Percentiles rank a stretch among this genome's conserved stretches.
Conservation (phyloP, 1,140 invertebrate genomes). For the Drosophila ohnishii region DNA sequence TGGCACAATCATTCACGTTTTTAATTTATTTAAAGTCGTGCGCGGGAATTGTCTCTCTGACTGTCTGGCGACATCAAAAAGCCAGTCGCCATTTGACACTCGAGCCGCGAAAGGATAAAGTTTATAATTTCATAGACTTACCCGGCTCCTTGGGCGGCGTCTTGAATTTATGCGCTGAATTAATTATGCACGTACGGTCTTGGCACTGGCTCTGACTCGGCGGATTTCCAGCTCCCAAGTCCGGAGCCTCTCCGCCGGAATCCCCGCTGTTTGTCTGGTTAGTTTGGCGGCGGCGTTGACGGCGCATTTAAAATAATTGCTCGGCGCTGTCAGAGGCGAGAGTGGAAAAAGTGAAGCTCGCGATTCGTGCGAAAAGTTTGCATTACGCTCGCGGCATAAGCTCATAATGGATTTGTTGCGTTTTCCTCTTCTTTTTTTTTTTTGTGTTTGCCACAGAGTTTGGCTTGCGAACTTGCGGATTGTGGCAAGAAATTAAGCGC, state of each 20-base stretch:
- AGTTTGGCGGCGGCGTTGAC: constrained; percentile 66
- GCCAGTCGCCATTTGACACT: constrained; percentile 57
- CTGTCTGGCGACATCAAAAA: constrained; percentile 55
- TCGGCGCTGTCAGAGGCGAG: constrained; percentile 45
- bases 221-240: constrained; percentile 4
- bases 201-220: constrained; percentile 2
- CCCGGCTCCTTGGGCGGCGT: constrained; percentile 50
- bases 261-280: constrained; percentile 69
- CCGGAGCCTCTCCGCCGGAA: constrained; percentile 12
- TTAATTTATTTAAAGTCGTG: constrained; percentile 73
- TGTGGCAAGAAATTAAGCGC: constrained; percentile 40
- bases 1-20: constrained; percentile 35
- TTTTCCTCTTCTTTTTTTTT: constrained; percentile 19
- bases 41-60: constrained; percentile 29
- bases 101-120: constrained; percentile 65
- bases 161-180: constrained; percentile 80
- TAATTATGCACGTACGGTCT: constrained; percentile 78
- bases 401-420: constrained; percentile 75
- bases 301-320: constrained; percentile 80
- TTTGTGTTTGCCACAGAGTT: constrained; percentile 28
- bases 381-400: constrained; percentile 75
- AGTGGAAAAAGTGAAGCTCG: constrained; percentile 62
- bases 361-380: constrained; percentile 78
- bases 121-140: constrained; percentile 79
- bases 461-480: constrained; percentile 40